phyloP scores from a whole-genome alignment of 2,888 invertebrate species.

The Isotomurus palustris region DNA sequence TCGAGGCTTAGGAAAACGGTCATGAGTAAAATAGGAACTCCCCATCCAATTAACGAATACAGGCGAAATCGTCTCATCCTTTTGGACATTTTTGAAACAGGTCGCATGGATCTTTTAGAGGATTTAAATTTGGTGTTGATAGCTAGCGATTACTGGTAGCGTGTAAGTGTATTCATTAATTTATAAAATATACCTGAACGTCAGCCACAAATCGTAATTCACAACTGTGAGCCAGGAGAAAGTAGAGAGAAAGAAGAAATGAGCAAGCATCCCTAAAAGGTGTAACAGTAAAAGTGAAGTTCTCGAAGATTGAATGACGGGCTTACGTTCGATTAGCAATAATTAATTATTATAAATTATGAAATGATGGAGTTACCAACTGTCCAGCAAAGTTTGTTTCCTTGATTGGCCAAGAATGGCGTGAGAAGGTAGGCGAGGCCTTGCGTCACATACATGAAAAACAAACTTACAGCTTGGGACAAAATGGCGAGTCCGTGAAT shows the following conservation, averaged over 20 bases:
- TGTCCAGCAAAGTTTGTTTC: too few species aligned
- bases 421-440: constrained; percentile 20
- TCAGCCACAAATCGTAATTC: constrained; percentile 28
- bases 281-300: too few species aligned
- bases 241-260: constrained; percentile 31
- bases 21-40: constrained; percentile 21
- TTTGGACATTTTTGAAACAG: constrained; percentile 27
- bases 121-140: not conserved
- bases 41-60: constrained; percentile 34
- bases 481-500: constrained; percentile 32
- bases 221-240: constrained; percentile 28
- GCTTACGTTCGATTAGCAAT: too few species aligned
- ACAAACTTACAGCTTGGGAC: constrained; percentile 27
- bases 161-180: too few species aligned
- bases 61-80: constrained; percentile 25
- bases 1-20: constrained; percentile 11
- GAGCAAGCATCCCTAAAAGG: too few species aligned
- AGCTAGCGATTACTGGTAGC: not conserved
- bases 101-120: constrained; percentile 29
- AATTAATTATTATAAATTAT: too few species aligned
- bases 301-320: too few species aligned
- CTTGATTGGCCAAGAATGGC: too few species aligned
- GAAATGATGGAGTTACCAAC: too few species aligned
- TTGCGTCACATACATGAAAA: constrained; percentile 25
- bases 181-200: constrained; percentile 22